These are phyloP conservation scores for Rachycentron canadum DNA, from an alignment of 2,797 vertebrate species.

Conservation along the genomic window DNA sequence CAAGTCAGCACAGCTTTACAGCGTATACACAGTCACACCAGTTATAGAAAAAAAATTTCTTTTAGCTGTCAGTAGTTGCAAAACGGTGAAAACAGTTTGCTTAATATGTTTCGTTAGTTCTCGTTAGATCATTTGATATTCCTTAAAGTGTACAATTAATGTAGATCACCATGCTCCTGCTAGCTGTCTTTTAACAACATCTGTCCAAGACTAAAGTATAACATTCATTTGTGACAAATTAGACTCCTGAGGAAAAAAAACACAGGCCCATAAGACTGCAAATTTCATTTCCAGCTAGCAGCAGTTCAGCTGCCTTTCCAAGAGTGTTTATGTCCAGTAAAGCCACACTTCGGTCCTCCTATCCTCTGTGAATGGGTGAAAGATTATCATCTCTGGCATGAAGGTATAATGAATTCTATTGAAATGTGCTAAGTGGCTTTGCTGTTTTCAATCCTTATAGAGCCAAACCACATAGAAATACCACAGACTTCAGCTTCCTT, in stretches of 20 bases:
- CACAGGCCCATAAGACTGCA: not conserved
- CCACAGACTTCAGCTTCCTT: not conserved
- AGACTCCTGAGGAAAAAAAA: not conserved
- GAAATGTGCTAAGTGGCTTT: constrained; percentile 7
- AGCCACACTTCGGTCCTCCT: not conserved
- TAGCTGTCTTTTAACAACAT: not conserved
- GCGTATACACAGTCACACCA: not conserved
- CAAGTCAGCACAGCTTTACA: not conserved
- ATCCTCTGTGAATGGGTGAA: not conserved
- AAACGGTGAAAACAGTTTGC: not conserved
- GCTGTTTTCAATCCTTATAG: not conserved
- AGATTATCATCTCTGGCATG: constrained; percentile 11
- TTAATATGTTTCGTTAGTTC: too few species aligned
- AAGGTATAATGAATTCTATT: not conserved
- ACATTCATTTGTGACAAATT: not conserved
- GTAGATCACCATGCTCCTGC: not conserved
- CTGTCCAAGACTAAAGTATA: not conserved
- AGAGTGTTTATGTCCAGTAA: constrained; percentile 1
- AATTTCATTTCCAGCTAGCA: not conserved
- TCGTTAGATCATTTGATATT: too few species aligned
- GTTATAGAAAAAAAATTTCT: not conserved
- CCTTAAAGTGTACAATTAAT: not conserved
- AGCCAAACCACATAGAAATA: constrained; percentile 1
- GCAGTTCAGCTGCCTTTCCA: constrained; percentile 4
- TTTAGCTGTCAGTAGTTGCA: not conserved